Evolutionary conservation across 2,113 vertebrate genomes (phyloP).

Genomic region (Callipepla californica): DNA sequence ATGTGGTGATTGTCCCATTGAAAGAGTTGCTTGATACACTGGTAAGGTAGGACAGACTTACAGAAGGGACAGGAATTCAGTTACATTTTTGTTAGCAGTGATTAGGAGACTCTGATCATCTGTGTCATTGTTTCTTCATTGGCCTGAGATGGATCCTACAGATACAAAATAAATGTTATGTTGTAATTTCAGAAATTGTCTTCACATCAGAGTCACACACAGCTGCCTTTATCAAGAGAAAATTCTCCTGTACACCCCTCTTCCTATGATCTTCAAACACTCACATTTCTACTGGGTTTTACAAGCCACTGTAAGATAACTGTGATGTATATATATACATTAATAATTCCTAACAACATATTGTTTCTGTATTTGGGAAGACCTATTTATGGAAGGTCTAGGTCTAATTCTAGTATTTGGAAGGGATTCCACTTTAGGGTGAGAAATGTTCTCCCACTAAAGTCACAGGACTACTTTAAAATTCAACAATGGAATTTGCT

Average conservation of each 20-base stretch:
- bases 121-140: constrained; percentile 93
- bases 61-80: constrained; percentile 50
- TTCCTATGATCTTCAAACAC: not conserved
- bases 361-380: not conserved
- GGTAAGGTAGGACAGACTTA: constrained; percentile 57
- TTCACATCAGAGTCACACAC: not conserved
- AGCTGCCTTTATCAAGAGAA: not conserved
- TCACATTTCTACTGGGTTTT: not conserved
- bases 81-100: constrained; percentile 1
- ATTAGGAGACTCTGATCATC: constrained; percentile 95
- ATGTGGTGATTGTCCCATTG: constrained; percentile 49
- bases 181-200: not conserved
- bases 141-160: constrained; percentile 85
- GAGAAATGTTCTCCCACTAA: not conserved
- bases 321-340: not conserved
- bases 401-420: not conserved
- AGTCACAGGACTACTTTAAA: not conserved
- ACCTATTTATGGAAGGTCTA: not conserved
- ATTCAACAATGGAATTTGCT: not conserved
- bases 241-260: not conserved
- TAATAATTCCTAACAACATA: not conserved
- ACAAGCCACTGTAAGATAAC: not conserved
- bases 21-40: constrained; percentile 55
- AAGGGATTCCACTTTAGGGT: not conserved
- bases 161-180: constrained; percentile 28